Evolutionary conservation across 2,888 invertebrate species (phyloP).

Genomic region (Baccha elongata): DNA sequence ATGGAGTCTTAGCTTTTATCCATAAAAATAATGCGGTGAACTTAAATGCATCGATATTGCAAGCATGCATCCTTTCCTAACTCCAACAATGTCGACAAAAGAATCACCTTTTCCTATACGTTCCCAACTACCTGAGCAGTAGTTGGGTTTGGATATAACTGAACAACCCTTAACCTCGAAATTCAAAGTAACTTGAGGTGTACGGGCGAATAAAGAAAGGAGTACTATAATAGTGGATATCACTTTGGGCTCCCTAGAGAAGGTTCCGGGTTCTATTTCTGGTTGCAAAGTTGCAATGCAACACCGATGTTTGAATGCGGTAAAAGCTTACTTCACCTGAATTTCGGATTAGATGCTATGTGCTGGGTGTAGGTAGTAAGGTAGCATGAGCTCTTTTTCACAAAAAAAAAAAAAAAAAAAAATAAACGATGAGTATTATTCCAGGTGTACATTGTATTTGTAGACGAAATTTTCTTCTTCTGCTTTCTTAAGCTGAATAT

Average conservation of each 20-base stretch:
- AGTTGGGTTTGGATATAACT: neutral
- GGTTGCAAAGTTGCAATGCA: constrained; percentile 67
- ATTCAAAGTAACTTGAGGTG: constrained; percentile 50
- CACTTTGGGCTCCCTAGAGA: constrained; percentile 47
- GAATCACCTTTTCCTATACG: neutral
- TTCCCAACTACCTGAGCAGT: neutral
- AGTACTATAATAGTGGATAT: constrained; percentile 27
- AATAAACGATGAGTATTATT: constrained; percentile 31
- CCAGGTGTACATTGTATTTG: constrained; percentile 27
- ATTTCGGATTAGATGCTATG: constrained; percentile 63
- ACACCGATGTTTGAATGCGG: constrained; percentile 70
- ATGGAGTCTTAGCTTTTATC: constrained; percentile 67
- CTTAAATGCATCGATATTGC: constrained; percentile 60
- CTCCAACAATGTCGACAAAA: neutral
- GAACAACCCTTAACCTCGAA: constrained; percentile 68
- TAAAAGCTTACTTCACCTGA: constrained; percentile 70
- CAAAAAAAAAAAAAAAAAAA: neutral
- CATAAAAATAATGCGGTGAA: constrained; percentile 73
- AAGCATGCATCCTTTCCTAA: constrained; percentile 13
- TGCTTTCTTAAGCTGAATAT: constrained; percentile 24
- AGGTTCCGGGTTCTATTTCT: constrained; percentile 54
- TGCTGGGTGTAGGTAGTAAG: constrained; percentile 13
- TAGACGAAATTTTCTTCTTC: constrained; percentile 30
- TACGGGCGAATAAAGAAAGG: constrained; percentile 9
- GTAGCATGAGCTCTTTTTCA: constrained; percentile 10